Evolutionary conservation across 2,888 invertebrate species (phyloP).

Genomic region (Caenorhabditis zanzibari): DNA sequence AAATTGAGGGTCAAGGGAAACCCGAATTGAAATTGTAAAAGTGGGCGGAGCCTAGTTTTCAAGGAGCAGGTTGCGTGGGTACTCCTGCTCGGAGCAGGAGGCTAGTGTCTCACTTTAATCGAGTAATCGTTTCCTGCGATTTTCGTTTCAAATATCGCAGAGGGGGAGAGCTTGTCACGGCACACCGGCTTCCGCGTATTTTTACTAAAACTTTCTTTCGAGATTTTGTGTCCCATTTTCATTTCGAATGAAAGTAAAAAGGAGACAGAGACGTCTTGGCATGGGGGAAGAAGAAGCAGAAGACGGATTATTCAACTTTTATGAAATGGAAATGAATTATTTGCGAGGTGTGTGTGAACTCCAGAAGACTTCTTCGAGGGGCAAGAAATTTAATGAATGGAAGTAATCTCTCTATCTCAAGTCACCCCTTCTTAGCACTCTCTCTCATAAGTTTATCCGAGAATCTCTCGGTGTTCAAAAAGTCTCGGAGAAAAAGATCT

Average conservation of each 20-base stretch:
- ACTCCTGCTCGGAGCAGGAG: background rate
- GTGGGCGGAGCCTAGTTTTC: conserved; percentile 35
- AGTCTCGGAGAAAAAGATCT: no score
- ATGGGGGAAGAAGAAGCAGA: conserved; percentile 1
- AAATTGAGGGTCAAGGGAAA: background rate
- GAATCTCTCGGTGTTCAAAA: conserved; percentile 12
- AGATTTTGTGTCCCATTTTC: conserved; percentile 15
- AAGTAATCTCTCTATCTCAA: conserved; percentile 5
- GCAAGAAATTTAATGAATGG: conserved; percentile 46
- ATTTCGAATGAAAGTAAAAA: conserved; percentile 15
- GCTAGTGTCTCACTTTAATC: conserved; percentile 64
- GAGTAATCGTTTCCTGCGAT: conserved; percentile 70
- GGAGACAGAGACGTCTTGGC: background rate
- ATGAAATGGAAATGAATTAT: conserved; percentile 57
- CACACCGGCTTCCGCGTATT: conserved; percentile 56
- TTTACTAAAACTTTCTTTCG: conserved; percentile 51
- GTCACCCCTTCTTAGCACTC: background rate
- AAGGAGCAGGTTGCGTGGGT: background rate
- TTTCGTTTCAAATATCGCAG: conserved; percentile 62
- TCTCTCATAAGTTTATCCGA: conserved; percentile 1
- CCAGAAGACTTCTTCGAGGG: background rate
- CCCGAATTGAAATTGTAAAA: background rate
- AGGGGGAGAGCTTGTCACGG: conserved; percentile 39
- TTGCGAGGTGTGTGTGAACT: conserved; percentile 52
- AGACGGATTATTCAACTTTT: conserved; percentile 51